Evolutionary conservation across 1,140 invertebrate genomes (phyloP), one percentile per base, ranked within the genome.

Genomic region (Brachionus manjavacas): DNA sequence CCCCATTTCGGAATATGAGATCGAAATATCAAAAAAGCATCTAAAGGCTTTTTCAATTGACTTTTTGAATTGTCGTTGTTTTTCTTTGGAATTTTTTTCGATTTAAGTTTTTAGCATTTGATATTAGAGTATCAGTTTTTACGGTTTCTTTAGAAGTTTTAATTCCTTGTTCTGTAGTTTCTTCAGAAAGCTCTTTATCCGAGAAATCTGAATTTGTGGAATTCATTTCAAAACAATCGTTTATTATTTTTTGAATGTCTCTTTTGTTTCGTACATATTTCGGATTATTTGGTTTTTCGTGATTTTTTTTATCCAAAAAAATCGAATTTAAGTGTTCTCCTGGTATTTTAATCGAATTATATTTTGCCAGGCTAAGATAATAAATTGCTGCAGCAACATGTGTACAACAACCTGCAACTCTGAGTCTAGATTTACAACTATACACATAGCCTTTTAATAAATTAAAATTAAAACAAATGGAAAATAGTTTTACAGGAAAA

Each of bases 381-480:
- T 39, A 39, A 39, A 72, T 72, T 16, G 35, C 68, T 72, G 31
- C n/a, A 72, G 68, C 68, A 39, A 72, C 68, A 72, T 72, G 68
- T n/a, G 35, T 39, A 72, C 68, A 72, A 72, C 68, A 72, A n/a
- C 68, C 68, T 35, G 35, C 68, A 11, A 72, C 68, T 72, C 14
- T 72, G 4, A 35, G 28, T 72, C 68, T 35, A 39, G 68, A 72
- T n/a, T 72, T 41, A 72, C 68, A 72, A 72, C 35, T 72, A 72
- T n/a, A 72, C 35, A 72, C 12, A 72, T 3, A 72, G 28, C 68
- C 68, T 72, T 72, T 72, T 0, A 72, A 39, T 39, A 72, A 39
- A 72, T 39, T 39, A 68, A 68, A 68, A 68, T 25, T 68, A 68
- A 68, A 68, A 68, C 11, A 68, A 28, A n/a, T n/a, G n/a, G n/a